Conservation (phyloP, 2,888 invertebrate genomes). For the Acanthoscelides obtectus region DNA sequence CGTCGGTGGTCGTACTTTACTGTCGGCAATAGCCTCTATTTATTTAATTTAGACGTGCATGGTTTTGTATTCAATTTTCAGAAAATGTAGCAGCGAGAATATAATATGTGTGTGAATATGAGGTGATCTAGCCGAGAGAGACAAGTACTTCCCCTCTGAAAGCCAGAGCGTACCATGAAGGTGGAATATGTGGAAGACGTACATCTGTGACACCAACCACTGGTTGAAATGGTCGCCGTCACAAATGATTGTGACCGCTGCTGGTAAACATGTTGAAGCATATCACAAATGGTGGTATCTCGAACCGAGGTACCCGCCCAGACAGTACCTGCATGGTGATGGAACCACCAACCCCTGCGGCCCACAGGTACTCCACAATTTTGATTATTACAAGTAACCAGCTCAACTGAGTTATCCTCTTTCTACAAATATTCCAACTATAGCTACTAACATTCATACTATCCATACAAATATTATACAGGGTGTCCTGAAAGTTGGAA, state of each 20-base stretch:
- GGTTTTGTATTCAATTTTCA: too few species aligned
- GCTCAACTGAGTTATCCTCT: too few species aligned
- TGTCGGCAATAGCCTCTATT: too few species aligned
- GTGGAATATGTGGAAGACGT: constrained; percentile 36
- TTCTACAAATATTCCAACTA: too few species aligned
- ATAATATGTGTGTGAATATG: background rate
- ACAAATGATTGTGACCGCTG: constrained; percentile 28
- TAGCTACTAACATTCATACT: too few species aligned
- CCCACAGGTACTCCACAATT: too few species aligned
- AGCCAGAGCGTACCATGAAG: constrained; percentile 26
- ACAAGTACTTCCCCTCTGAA: constrained; percentile 3
- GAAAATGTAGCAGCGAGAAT: background rate
- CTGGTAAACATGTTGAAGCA: constrained; percentile 62
- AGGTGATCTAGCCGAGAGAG: background rate
- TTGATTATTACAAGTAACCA: too few species aligned
- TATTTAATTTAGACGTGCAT: too few species aligned
- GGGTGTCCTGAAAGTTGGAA: too few species aligned
- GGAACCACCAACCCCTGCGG: constrained; percentile 38
- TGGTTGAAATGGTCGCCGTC: constrained; percentile 27
- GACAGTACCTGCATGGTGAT: constrained; percentile 41
- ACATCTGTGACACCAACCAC: constrained; percentile 34
- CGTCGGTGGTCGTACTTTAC: too few species aligned
- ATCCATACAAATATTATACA: too few species aligned
- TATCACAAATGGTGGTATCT: constrained; percentile 54
- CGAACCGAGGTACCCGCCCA: constrained; percentile 47